Percentiles rank a stretch among this genome's conserved stretches.
These are phyloP conservation scores for Yponomeuta cagnagella DNA, from an alignment of 2,888 invertebrate genomes.

Conservation along the genomic window DNA sequence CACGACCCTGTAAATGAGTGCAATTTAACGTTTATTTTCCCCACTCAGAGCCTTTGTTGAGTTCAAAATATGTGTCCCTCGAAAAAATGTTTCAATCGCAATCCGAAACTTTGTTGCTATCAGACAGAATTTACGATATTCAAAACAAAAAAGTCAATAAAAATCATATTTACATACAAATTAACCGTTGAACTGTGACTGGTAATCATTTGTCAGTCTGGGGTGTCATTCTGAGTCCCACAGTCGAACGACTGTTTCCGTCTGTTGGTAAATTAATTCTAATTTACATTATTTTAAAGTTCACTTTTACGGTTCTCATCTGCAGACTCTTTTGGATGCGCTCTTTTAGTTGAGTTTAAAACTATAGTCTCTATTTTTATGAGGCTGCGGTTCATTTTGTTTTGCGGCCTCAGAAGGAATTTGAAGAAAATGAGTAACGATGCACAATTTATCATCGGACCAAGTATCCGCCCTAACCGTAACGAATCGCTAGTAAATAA, in stretches of 20 bases:
- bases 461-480: slow-evolving; percentile 71
- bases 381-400: slow-evolving; percentile 33
- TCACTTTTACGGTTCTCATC: slow-evolving; percentile 33
- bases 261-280: slow-evolving; percentile 35
- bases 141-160: slow-evolving; percentile 32
- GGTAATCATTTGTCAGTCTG: slow-evolving; percentile 66
- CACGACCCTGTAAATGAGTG: slow-evolving; percentile 71
- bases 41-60: slow-evolving; percentile 60
- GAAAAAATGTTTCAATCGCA: slow-evolving; percentile 6
- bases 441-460: slow-evolving; percentile 65
- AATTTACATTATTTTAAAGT: slow-evolving; percentile 33
- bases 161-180: slow-evolving; percentile 64
- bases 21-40: slow-evolving; percentile 71
- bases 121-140: not conserved
- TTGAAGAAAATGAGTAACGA: slow-evolving; percentile 56
- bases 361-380: slow-evolving; percentile 28
- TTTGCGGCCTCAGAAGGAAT: slow-evolving; percentile 22
- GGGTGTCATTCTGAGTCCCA: slow-evolving; percentile 60
- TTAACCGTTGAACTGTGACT: slow-evolving; percentile 65
- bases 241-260: slow-evolving; percentile 28
- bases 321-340: slow-evolving; percentile 22
- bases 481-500: slow-evolving; percentile 73
- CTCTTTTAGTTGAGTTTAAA: slow-evolving; percentile 18
- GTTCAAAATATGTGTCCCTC: slow-evolving; percentile 29
- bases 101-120: not conserved